Evolutionary conservation across 2,888 invertebrate genomes (phyloP).

Genomic region (Eilema sororculum): DNA sequence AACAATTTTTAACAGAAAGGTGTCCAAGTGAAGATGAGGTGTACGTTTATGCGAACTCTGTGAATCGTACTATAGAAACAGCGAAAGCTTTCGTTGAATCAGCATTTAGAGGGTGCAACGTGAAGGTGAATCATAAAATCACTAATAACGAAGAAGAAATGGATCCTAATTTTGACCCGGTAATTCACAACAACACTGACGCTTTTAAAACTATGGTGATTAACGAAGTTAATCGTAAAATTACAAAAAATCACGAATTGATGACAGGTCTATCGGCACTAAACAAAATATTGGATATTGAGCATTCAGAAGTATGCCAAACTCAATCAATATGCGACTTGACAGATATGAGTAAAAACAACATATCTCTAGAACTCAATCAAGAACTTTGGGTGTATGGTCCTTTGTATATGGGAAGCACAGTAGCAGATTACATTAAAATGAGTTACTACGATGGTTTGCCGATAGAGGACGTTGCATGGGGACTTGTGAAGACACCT

Average conservation of each 20-base stretch:
- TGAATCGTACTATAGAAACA: slow-evolving; percentile 16
- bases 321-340: slow-evolving; percentile 41
- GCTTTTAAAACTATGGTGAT: slow-evolving; percentile 25
- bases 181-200: slow-evolving; percentile 10
- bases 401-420: slow-evolving; percentile 23
- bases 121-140: slow-evolving; percentile 11
- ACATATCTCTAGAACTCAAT: slow-evolving; percentile 21
- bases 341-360: slow-evolving; percentile 24
- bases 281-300: slow-evolving; percentile 37
- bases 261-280: slow-evolving; percentile 17
- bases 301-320: slow-evolving; percentile 37
- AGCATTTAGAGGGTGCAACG: slow-evolving; percentile 15
- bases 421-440: slow-evolving; percentile 29
- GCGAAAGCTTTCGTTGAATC: slow-evolving; percentile 15
- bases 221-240: slow-evolving; percentile 24
- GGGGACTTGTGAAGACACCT: slow-evolving; percentile 37
- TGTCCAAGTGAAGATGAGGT: slow-evolving; percentile 35
- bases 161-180: slow-evolving; percentile 31
- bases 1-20: slow-evolving; percentile 26
- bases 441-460: slow-evolving; percentile 40
- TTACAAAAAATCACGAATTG: slow-evolving; percentile 21
- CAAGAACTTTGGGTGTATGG: slow-evolving; percentile 24
- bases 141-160: slow-evolving; percentile 1
- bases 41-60: slow-evolving; percentile 22
- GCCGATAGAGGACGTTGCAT: slow-evolving; percentile 37